A percentile compares a stretch with the other conserved stretches of the same genome.
phyloP scores from a whole-genome alignment of 2,113 vertebrate species.

The Pristiophorus japonicus region DNA sequence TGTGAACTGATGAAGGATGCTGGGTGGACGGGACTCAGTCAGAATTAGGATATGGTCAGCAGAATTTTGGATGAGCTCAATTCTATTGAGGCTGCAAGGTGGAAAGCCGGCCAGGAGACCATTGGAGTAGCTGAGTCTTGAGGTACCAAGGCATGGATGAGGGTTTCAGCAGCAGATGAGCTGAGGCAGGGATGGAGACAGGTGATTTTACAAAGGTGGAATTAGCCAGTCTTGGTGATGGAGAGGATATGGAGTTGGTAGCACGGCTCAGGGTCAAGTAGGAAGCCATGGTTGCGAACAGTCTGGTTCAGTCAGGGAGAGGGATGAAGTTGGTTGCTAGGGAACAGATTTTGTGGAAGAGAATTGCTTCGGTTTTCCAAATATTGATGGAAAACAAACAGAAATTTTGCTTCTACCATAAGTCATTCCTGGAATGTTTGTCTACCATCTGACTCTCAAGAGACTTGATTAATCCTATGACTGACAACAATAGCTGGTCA shows the following conservation, averaged over 20 bases:
- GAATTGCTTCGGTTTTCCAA: background rate
- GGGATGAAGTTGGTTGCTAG: too few relatives aligned
- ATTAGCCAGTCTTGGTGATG: background rate
- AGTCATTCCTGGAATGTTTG: background rate
- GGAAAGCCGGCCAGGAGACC: background rate
- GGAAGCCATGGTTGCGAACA: too few relatives aligned
- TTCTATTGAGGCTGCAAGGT: too few relatives aligned
- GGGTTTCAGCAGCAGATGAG: background rate
- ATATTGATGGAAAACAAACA: background rate
- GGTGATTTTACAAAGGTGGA: background rate
- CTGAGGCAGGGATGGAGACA: background rate
- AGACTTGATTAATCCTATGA: background rate
- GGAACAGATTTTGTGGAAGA: too few relatives aligned
- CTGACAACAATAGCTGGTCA: background rate
- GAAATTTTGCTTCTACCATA: background rate
- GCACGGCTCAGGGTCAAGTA: too few relatives aligned
- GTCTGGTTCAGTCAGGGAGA: too few relatives aligned
- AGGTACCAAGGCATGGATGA: background rate
- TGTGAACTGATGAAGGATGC: background rate
- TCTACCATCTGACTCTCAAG: background rate
- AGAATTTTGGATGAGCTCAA: background rate
- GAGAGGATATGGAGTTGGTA: too few relatives aligned
- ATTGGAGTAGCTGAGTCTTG: background rate
- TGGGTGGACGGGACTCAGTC: background rate
- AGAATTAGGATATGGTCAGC: background rate